Conservation (phyloP, 2,888 invertebrate genomes). For the Serrognathus titanus region DNA sequence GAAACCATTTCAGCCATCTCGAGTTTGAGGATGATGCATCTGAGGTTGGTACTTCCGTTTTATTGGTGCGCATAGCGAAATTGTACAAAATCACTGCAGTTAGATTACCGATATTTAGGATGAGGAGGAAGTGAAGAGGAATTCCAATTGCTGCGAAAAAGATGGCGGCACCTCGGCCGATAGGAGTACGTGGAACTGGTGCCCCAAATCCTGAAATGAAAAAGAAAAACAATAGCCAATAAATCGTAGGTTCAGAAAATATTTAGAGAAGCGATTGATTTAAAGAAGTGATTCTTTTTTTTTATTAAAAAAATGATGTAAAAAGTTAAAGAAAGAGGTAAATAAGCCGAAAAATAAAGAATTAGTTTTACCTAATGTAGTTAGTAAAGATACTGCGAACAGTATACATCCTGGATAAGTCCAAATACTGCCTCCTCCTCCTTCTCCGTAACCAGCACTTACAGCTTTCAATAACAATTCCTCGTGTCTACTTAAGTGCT, state of each 20-base stretch:
- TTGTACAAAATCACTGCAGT: conserved; percentile 51
- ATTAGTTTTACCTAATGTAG: conserved; percentile 58
- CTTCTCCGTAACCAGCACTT: conserved; percentile 55
- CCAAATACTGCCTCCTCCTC: conserved; percentile 62
- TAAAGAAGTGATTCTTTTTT: not conserved
- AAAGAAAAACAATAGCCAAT: too few relatives aligned
- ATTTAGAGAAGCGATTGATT: too few relatives aligned
- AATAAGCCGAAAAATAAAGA: not conserved
- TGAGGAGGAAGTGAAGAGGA: conserved; percentile 63
- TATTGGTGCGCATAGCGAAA: conserved; percentile 39
- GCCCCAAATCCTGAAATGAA: conserved; percentile 63
- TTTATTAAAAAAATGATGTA: not conserved
- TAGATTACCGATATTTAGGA: conserved; percentile 55
- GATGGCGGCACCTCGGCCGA: conserved; percentile 60
- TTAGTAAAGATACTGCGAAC: conserved; percentile 66
- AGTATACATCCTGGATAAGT: conserved; percentile 65
- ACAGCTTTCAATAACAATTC: conserved; percentile 56
- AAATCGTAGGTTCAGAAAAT: too few relatives aligned
- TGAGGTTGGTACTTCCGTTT: conserved; percentile 33
- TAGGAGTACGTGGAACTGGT: conserved; percentile 64
- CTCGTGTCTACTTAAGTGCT: conserved; percentile 56
- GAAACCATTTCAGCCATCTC: conserved; percentile 46
- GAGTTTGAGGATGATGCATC: conserved; percentile 7
- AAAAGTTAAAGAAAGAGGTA: conserved; percentile 3
- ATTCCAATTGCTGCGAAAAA: conserved; percentile 65